Evolutionary conservation across 1,140 invertebrate genomes (phyloP).

Genomic region (Drosophila subpulchrella): DNA sequence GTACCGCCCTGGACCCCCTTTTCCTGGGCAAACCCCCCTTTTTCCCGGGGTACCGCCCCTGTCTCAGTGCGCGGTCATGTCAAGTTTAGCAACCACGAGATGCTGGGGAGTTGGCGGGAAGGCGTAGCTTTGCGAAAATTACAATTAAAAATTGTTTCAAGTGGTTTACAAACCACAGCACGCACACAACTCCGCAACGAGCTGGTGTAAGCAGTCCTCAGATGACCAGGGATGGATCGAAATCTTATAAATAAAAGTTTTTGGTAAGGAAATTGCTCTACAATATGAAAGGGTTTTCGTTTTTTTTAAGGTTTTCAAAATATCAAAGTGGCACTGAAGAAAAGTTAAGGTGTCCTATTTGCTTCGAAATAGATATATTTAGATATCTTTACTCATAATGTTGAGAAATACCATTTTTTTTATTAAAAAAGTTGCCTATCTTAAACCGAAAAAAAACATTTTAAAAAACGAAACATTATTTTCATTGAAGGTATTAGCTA

Average conservation of each 20-base stretch:
- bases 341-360: too few relatives aligned
- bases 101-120: conserved; percentile 16
- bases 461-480: too few relatives aligned
- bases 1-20: conserved; percentile 5
- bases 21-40: not conserved
- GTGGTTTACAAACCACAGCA: conserved; percentile 79
- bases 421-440: too few relatives aligned
- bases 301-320: not conserved
- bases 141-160: conserved; percentile 84
- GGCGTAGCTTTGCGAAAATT: conserved; percentile 79
- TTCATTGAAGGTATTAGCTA: too few relatives aligned
- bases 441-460: too few relatives aligned
- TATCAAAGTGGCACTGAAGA: too few relatives aligned
- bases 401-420: too few relatives aligned
- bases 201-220: conserved; percentile 12
- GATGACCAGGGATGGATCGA: conserved; percentile 30
- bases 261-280: not conserved
- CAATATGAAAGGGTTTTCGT: not conserved
- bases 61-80: conserved; percentile 21
- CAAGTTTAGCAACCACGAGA: conserved; percentile 38
- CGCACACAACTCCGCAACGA: conserved; percentile 54
- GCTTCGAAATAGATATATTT: too few relatives aligned
- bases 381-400: too few relatives aligned
- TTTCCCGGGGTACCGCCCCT: conserved; percentile 7
- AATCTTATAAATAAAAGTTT: not conserved